phyloP scores from a whole-genome alignment of 2,113 vertebrate genomes.

The Dunckerocampus dactyliophorus region DNA sequence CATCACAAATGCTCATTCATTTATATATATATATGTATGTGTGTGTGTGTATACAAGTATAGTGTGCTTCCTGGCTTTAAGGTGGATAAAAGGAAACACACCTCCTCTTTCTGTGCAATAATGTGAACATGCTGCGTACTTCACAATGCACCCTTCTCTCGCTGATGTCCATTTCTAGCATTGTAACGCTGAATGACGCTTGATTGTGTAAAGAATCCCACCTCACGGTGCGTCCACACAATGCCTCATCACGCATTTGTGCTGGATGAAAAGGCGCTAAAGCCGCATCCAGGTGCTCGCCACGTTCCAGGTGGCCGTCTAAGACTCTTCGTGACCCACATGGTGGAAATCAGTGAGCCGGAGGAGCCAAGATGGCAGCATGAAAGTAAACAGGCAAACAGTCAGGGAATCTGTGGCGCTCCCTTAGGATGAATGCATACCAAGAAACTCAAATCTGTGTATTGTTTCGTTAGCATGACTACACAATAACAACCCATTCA shows the following conservation, averaged over 20 bases:
- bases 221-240: conserved; percentile 21
- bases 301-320: conserved; percentile 67
- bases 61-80: too few species aligned
- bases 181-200: conserved; percentile 13
- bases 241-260: conserved; percentile 39
- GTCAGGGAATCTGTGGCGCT: conserved; percentile 26
- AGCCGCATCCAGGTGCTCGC: conserved; percentile 64
- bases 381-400: conserved; percentile 38
- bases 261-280: conserved; percentile 32
- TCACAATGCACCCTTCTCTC: conserved; percentile 19
- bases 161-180: conserved; percentile 1
- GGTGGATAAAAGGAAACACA: too few species aligned
- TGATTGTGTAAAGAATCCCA: conserved; percentile 35
- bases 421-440: conserved; percentile 24
- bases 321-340: conserved; percentile 63
- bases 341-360: conserved; percentile 63
- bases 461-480: too few species aligned
- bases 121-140: conserved; percentile 8
- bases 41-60: too few species aligned
- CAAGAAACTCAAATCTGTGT: conserved; percentile 13
- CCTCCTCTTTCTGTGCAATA: too few species aligned
- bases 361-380: conserved; percentile 58
- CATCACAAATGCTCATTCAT: too few species aligned
- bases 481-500: too few species aligned
- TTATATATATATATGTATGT: too few species aligned